Evolutionary conservation across 2,888 invertebrate species (phyloP).

Genomic region (Strigamia transsilvanica): DNA sequence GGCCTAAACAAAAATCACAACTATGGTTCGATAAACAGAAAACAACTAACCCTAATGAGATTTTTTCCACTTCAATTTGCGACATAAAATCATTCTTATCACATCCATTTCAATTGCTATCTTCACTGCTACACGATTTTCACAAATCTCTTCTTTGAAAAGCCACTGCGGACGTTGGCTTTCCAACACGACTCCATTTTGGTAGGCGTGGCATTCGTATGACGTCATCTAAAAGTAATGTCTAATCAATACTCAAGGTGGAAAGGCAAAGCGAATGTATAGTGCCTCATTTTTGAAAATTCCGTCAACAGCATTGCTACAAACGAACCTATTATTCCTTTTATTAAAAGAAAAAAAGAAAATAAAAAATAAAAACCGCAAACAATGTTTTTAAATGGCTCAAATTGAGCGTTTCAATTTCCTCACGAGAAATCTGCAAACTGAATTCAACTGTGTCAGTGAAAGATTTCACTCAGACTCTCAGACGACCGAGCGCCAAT

Average conservation of each 20-base stretch:
- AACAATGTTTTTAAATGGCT: too few species aligned
- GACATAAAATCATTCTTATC: neutral
- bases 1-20: neutral
- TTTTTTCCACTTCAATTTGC: neutral
- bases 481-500: too few species aligned
- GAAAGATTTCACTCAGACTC: too few species aligned
- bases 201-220: neutral
- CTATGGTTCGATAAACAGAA: neutral
- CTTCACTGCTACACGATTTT: neutral
- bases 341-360: too few species aligned
- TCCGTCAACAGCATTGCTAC: too few species aligned
- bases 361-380: too few species aligned
- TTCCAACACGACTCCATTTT: slow-evolving; percentile 13
- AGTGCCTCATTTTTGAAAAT: neutral
- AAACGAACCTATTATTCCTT: too few species aligned
- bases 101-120: neutral
- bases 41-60: neutral
- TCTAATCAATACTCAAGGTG: neutral
- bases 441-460: too few species aligned
- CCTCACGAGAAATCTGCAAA: too few species aligned
- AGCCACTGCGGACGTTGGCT: slow-evolving; percentile 4
- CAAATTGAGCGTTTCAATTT: too few species aligned
- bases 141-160: neutral
- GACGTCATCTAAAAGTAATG: neutral
- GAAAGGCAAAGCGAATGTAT: neutral